phyloP scores from a whole-genome alignment of 2,797 vertebrate species.

The Oryzias dopingdopingensis region DNA sequence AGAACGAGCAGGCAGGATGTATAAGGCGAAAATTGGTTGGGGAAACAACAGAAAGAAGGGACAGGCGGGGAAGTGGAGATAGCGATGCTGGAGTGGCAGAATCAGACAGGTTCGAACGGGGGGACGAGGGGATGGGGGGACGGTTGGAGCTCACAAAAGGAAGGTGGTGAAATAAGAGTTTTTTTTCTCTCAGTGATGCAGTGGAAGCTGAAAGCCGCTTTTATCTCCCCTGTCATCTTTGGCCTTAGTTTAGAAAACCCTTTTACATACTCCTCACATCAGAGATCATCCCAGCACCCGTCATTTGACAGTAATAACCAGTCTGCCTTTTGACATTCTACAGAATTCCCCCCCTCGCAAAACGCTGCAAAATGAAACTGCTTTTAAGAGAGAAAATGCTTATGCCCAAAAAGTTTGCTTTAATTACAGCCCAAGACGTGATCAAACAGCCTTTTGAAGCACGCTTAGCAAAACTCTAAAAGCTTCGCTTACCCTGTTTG shows the following conservation, averaged over 20 bases:
- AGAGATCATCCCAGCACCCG: slow-evolving; percentile 37
- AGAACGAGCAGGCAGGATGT: slow-evolving; percentile 42
- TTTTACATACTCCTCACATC: slow-evolving; percentile 30
- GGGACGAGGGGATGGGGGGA: slow-evolving; percentile 27
- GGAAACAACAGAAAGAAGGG: slow-evolving; percentile 55
- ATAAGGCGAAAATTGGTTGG: slow-evolving; percentile 52
- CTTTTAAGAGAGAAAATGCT: slow-evolving; percentile 29
- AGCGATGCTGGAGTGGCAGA: slow-evolving; percentile 41
- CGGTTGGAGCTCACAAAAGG: slow-evolving; percentile 43
- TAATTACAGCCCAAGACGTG: slow-evolving; percentile 40
- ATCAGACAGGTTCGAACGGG: slow-evolving; percentile 39
- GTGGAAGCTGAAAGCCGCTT: slow-evolving; percentile 67
- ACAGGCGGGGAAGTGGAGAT: slow-evolving; percentile 52
- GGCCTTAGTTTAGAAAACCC: slow-evolving; percentile 40
- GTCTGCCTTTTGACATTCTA: slow-evolving; percentile 50
- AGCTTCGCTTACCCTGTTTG: slow-evolving; percentile 34
- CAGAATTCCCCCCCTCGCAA: slow-evolving; percentile 36
- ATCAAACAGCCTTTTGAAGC: slow-evolving; percentile 25
- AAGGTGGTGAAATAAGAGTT: slow-evolving; percentile 48
- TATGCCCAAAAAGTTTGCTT: slow-evolving; percentile 32
- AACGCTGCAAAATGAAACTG: slow-evolving; percentile 27
- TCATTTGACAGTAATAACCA: slow-evolving; percentile 52
- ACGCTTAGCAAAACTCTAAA: slow-evolving; percentile 20
- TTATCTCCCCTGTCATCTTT: slow-evolving; percentile 57
- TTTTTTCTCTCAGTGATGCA: slow-evolving; percentile 38